phyloP scores from a whole-genome alignment of 1,140 invertebrate genomes.

The Parapsyche elsis region DNA sequence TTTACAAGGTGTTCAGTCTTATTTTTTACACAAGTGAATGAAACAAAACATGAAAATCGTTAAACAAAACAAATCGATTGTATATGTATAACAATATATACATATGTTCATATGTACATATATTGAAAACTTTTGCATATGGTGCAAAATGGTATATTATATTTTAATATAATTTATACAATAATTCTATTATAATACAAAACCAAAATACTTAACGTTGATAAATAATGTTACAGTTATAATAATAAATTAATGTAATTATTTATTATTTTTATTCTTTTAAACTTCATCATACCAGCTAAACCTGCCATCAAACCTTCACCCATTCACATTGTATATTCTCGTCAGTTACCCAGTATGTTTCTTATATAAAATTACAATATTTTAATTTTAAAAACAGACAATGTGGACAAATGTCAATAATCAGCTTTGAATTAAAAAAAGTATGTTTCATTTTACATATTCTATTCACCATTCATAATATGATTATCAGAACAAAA shows the following conservation, averaged over 20 bases:
- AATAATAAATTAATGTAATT: constrained; percentile 53
- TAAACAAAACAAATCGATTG: constrained; percentile 45
- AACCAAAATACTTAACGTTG: constrained; percentile 56
- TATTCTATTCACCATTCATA: constrained; percentile 56
- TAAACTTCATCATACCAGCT: constrained; percentile 43
- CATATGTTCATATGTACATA: too few relatives aligned
- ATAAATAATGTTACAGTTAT: constrained; percentile 55
- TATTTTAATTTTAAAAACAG: too few relatives aligned
- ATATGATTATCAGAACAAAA: constrained; percentile 62
- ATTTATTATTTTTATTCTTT: constrained; percentile 55
- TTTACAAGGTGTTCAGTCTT: too few relatives aligned
- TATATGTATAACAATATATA: too few relatives aligned
- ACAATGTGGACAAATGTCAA: constrained; percentile 63
- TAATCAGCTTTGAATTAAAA: constrained; percentile 52
- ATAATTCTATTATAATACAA: constrained; percentile 53
- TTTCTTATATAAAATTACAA: too few relatives aligned
- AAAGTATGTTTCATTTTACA: constrained; percentile 45
- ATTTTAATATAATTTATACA: constrained; percentile 55
- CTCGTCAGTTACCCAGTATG: too few relatives aligned
- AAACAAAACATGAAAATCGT: too few relatives aligned
- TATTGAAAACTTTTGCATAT: constrained; percentile 56
- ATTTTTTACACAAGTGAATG: too few relatives aligned
- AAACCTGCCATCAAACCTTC: not conserved
- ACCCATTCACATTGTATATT: not conserved
- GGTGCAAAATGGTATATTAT: too few relatives aligned